A percentile compares a stretch with the other conserved stretches of the same genome.
These are phyloP conservation scores for Exephanes ischioxanthus DNA, from an alignment of 2,888 invertebrate genomes.

Conservation along the genomic window DNA sequence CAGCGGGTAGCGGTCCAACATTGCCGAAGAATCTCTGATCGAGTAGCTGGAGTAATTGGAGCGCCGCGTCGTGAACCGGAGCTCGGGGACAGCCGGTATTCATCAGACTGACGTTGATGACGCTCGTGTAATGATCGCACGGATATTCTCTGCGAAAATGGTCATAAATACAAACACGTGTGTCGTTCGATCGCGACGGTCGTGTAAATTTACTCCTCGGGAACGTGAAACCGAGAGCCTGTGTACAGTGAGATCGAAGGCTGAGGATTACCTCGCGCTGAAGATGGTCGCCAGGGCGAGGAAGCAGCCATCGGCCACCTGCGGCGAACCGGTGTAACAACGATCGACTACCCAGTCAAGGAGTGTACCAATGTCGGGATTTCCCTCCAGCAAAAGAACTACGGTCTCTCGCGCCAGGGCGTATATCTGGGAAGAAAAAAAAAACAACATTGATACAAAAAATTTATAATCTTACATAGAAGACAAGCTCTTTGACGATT, in stretches of 20 bases:
- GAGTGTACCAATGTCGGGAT: conserved; percentile 95
- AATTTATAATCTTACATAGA: conserved; percentile 17
- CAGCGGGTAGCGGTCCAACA: conserved; percentile 89
- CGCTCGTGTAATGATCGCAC: conserved; percentile 98
- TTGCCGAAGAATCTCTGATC: conserved; percentile 98
- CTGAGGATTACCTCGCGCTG: conserved; percentile 92
- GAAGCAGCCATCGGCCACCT: conserved; percentile 98
- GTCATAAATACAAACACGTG: conserved; percentile 17
- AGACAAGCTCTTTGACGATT: not conserved
- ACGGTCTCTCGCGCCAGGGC: conserved; percentile 97
- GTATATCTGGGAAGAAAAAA: conserved; percentile 89
- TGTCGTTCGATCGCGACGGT: conserved; percentile 6
- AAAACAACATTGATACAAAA: conserved; percentile 17
- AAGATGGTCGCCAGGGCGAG: conserved; percentile 98
- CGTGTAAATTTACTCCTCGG: conserved; percentile 1
- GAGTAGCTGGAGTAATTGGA: conserved; percentile 96
- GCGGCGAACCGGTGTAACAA: conserved; percentile 96
- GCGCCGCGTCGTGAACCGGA: conserved; percentile 96
- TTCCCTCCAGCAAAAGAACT: conserved; percentile 96
- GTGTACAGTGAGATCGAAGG: not conserved
- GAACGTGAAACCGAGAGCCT: not conserved
- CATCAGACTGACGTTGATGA: conserved; percentile 98
- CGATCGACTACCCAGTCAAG: conserved; percentile 99
- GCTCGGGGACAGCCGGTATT: conserved; percentile 98
- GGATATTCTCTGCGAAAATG: conserved; percentile 93